Conservation (phyloP, 1,140 invertebrate species). For the Drosophila sucinea region DNA sequence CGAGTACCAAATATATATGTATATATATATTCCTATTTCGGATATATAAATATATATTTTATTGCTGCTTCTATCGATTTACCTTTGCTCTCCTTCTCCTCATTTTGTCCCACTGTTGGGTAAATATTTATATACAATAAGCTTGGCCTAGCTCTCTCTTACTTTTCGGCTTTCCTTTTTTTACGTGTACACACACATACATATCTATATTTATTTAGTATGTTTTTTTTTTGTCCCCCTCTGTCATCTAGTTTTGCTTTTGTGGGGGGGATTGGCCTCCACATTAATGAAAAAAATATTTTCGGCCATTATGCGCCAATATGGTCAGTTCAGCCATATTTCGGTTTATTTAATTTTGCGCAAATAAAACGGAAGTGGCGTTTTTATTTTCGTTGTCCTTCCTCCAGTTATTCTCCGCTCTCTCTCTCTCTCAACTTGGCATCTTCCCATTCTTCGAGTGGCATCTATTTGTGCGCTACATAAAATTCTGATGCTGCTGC, state of each 20-base stretch:
- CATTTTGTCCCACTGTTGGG: conserved; percentile 39
- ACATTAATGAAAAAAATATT: conserved; percentile 81
- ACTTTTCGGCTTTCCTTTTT: conserved; percentile 76
- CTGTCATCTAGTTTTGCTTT: conserved; percentile 23
- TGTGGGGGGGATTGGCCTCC: conserved; percentile 10
- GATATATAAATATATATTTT: too few relatives aligned
- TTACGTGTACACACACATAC: conserved; percentile 49
- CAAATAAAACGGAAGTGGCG: conserved; percentile 81
- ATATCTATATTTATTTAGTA: conserved; percentile 11
- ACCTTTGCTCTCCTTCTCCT: conserved; percentile 15
- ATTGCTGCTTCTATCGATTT: not conserved
- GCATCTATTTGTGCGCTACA: conserved; percentile 69
- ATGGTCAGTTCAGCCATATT: conserved; percentile 78
- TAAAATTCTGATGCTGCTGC: conserved; percentile 67
- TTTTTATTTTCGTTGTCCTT: conserved; percentile 63
- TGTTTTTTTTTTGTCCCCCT: conserved; percentile 54
- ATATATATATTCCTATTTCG: too few relatives aligned
- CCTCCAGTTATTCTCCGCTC: not conserved
- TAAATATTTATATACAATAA: conserved; percentile 77
- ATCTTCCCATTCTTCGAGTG: conserved; percentile 19
- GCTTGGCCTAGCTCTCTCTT: conserved; percentile 73
- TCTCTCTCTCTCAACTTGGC: not conserved
- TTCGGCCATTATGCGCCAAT: conserved; percentile 78
- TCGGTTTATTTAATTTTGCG: conserved; percentile 81
- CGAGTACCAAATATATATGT: too few relatives aligned